Conservation (phyloP, 1,140 invertebrate genomes). For the Monochamus saltuarius region DNA sequence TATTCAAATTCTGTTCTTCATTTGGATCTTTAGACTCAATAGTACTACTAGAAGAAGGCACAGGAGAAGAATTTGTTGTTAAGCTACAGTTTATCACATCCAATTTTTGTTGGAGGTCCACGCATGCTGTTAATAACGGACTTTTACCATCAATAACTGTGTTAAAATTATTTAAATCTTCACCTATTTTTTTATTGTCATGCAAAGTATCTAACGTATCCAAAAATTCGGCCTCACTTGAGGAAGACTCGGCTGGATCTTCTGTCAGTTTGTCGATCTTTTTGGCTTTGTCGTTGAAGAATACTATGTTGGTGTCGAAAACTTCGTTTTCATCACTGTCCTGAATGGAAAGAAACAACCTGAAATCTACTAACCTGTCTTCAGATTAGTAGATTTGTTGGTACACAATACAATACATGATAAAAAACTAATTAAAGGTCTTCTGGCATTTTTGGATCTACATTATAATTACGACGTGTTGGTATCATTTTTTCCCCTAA, state of each 20-base stretch:
- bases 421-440: too few species aligned
- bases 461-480: too few species aligned
- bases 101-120: neutral
- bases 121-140: slow-evolving; percentile 30
- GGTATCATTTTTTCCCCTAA: too few species aligned
- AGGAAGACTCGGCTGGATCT: slow-evolving; percentile 31
- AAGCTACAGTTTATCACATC: neutral
- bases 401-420: too few species aligned
- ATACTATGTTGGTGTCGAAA: slow-evolving; percentile 41
- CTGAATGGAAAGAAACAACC: slow-evolving; percentile 26
- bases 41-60: neutral
- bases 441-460: too few species aligned
- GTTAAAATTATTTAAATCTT: slow-evolving; percentile 25
- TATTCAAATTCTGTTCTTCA: neutral
- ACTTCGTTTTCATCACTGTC: slow-evolving; percentile 42
- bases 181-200: slow-evolving; percentile 22
- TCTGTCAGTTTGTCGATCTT: slow-evolving; percentile 24
- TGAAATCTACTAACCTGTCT: neutral
- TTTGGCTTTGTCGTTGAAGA: slow-evolving; percentile 34
- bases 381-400: neutral
- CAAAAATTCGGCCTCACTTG: slow-evolving; percentile 48
- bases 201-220: slow-evolving; percentile 38
- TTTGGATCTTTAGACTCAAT: neutral
- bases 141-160: slow-evolving; percentile 8
- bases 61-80: neutral